These are phyloP conservation scores for Streptopelia turtur DNA, from an alignment of 2,797 vertebrate species.

Conservation along the genomic window DNA sequence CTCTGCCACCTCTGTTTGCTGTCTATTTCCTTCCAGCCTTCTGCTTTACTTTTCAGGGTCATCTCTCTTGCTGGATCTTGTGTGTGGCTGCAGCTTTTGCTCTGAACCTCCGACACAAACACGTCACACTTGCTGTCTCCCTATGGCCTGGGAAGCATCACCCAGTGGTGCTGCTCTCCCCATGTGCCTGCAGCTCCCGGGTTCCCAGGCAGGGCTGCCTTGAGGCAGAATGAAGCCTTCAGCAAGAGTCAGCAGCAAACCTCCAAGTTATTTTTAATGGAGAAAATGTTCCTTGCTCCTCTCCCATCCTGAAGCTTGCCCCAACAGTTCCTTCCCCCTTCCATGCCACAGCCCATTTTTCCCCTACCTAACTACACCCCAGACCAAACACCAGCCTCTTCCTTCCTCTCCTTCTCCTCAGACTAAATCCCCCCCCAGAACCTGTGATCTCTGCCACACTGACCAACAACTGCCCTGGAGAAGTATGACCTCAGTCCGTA, in stretches of 20 bases:
- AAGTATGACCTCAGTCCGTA: rapidly evolving
- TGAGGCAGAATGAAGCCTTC: not conserved
- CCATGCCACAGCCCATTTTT: not conserved
- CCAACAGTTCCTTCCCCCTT: no score
- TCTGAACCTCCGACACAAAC: not conserved
- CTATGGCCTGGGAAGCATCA: not conserved
- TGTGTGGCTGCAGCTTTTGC: not conserved
- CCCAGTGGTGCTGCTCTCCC: not conserved
- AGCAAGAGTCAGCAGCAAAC: not conserved
- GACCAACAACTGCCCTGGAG: not conserved
- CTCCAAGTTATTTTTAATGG: not conserved
- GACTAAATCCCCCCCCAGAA: no score
- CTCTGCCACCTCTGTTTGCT: not conserved
- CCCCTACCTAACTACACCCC: no score
- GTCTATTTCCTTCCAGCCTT: not conserved
- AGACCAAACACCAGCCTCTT: not conserved
- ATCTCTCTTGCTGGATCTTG: not conserved
- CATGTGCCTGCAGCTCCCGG: not conserved
- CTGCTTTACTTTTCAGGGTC: not conserved
- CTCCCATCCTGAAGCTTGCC: not conserved
- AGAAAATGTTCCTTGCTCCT: not conserved
- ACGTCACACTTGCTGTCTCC: rapidly evolving
- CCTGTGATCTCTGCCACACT: not conserved
- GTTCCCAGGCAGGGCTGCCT: not conserved
- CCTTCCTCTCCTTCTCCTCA: not conserved